Percentiles rank a stretch among this genome's conserved stretches.
phyloP scores from a whole-genome alignment of 2,888 invertebrate genomes.

The Choreutis nemorana region DNA sequence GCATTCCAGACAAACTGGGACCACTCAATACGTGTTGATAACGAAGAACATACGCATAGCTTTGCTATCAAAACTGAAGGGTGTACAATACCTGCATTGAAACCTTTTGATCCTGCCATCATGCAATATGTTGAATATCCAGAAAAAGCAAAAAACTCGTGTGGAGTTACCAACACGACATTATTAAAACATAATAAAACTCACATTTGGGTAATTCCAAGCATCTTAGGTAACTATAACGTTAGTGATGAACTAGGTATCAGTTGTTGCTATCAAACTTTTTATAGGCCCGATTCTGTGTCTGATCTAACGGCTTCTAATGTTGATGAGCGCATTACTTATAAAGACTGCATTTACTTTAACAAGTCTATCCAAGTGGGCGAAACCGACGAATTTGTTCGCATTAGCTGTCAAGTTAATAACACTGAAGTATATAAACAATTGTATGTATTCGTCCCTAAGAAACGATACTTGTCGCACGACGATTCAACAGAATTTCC shows the following conservation, averaged over 20 bases:
- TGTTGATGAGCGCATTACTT: conserved; percentile 40
- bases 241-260: conserved; percentile 33
- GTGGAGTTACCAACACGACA: conserved; percentile 33
- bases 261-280: conserved; percentile 66
- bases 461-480: conserved; percentile 20
- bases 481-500: conserved; percentile 9
- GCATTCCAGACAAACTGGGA: no score
- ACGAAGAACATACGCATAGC: no score
- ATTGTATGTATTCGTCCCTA: conserved; percentile 69
- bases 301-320: conserved; percentile 28
- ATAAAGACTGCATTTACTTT: conserved; percentile 47
- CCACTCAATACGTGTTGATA: no score
- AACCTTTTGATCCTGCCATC: conserved; percentile 59
- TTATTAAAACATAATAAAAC: conserved; percentile 64
- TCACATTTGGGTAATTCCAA: conserved; percentile 52
- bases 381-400: conserved; percentile 71
- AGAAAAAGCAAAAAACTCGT: conserved; percentile 45
- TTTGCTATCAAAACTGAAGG: conserved; percentile 64
- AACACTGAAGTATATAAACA: conserved; percentile 58
- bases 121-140: conserved; percentile 46
- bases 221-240: conserved; percentile 48
- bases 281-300: conserved; percentile 47
- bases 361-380: conserved; percentile 26
- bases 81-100: conserved; percentile 69
- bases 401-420: conserved; percentile 63